A percentile compares a stretch with the other conserved stretches of the same genome.
These are phyloP conservation scores for Equus quagga DNA, from an alignment of 2,113 vertebrate species.

Conservation along the genomic window DNA sequence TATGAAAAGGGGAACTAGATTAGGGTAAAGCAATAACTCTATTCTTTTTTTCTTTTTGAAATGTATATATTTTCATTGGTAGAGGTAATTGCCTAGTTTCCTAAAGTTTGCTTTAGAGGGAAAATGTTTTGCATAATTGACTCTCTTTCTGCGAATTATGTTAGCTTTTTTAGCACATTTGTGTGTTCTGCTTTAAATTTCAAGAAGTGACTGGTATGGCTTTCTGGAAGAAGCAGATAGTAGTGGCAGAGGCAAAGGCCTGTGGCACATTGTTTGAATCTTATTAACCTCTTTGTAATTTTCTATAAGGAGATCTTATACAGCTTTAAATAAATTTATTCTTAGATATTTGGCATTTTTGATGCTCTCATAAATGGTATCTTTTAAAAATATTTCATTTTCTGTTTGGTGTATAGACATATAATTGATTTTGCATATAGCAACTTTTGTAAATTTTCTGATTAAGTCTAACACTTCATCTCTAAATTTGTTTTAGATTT, in stretches of 20 bases:
- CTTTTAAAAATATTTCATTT: conserved; percentile 34
- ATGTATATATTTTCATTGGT: background rate
- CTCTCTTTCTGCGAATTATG: background rate
- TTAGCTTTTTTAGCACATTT: background rate
- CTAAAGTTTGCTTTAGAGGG: background rate
- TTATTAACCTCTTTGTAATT: background rate
- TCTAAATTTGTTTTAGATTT: conserved; percentile 26
- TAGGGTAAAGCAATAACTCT: background rate
- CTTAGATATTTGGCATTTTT: background rate
- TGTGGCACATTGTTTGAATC: background rate
- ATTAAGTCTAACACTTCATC: conserved; percentile 3
- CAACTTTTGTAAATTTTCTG: conserved; percentile 7
- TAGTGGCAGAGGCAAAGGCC: background rate
- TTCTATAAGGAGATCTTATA: background rate
- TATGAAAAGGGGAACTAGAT: background rate
- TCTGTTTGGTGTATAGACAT: background rate
- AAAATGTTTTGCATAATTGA: conserved; percentile 37
- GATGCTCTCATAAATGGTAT: background rate
- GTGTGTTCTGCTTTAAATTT: background rate
- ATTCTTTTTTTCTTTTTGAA: conserved; percentile 38
- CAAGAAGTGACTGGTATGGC: background rate
- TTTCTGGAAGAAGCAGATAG: background rate
- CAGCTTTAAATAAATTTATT: background rate
- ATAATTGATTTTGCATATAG: background rate
- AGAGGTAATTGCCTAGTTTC: background rate